Evolutionary conservation across 2,888 invertebrate species (phyloP).

Genomic region (Cyclophora punctaria): DNA sequence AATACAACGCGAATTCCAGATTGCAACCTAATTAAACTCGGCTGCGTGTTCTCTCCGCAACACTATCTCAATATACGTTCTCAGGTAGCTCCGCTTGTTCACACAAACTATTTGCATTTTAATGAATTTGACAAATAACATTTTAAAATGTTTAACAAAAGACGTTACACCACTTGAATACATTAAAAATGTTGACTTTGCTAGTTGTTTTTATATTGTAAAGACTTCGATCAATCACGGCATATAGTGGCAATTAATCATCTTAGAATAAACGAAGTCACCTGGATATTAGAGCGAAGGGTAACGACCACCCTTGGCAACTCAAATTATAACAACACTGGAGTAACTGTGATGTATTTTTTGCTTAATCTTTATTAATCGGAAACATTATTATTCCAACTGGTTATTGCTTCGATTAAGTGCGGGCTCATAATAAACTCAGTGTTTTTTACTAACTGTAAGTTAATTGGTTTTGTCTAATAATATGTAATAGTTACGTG

Average conservation of each 20-base stretch:
- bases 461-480: no score
- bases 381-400: no score
- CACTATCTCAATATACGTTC: constrained; percentile 32
- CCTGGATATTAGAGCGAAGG: constrained; percentile 37
- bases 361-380: no score
- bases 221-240: constrained; percentile 59
- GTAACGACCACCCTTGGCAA: constrained; percentile 17
- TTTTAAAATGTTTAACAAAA: constrained; percentile 54
- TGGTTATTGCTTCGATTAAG: no score
- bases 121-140: constrained; percentile 51
- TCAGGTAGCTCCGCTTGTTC: constrained; percentile 27
- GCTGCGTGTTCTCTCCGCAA: constrained; percentile 20
- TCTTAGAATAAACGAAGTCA: constrained; percentile 32
- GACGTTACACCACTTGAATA: constrained; percentile 40
- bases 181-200: constrained; percentile 23
- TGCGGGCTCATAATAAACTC: no score
- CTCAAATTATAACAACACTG: no score
- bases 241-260: constrained; percentile 60
- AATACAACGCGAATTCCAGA: constrained; percentile 41
- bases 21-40: constrained; percentile 57
- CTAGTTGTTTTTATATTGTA: constrained; percentile 27
- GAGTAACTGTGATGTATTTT: no score
- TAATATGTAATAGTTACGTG: no score
- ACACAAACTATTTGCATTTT: constrained; percentile 52
- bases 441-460: no score